Base-by-base conservation (phyloP, 2,888 invertebrate genomes). In the Pandemis heparana region DNA sequence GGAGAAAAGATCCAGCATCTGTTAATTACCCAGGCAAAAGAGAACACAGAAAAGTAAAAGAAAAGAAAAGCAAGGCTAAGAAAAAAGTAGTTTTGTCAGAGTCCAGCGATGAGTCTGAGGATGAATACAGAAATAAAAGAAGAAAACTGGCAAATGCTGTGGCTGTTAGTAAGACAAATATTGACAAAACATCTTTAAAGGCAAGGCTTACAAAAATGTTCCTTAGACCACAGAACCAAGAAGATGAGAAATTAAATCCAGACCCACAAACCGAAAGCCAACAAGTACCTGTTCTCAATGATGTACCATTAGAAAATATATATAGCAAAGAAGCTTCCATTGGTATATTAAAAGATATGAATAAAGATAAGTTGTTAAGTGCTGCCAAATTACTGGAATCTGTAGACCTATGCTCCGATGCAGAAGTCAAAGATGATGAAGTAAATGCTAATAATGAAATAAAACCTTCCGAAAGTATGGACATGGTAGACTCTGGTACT, bases 121-220 rank as follows among this genome's bases (percentile, higher is more conserved):
- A 90, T 85, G 93, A 94, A 81, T 91, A 91, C 70, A 89, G 85
- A 81, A 90, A 89, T 79, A 92, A 91, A 83, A 85, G 94, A 78
- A 87, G 90, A 77, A 95, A 95, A 84, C 83, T 96, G 76, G 95
- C 95, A 76, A 90, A 95, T 84, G 95, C 96, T 67, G 94, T 96
- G 51, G 84, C 89, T 60, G 89, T 95, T n/a, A 86, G 85, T 76
- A 89, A 83, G 77, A 76, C 76, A 8, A 90, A 87, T 80, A 85
- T 82, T 80, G 92, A 93, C 77, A 88, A 86, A 77, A 82, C 90
- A 65, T 88, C 92, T 14, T 83, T 94, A 69, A 93, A 91, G 82
- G 89, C 88, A 67, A 87, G 94, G 79, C 79, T 94, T 3, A 87
- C 89, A 70, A 91, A 89, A 81, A 94, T 94, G 94, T 81, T 93